Evolutionary conservation across 2,888 invertebrate species (phyloP), one percentile per base, ranked within the genome.

Genomic region (Sminthurinus aureus): DNA sequence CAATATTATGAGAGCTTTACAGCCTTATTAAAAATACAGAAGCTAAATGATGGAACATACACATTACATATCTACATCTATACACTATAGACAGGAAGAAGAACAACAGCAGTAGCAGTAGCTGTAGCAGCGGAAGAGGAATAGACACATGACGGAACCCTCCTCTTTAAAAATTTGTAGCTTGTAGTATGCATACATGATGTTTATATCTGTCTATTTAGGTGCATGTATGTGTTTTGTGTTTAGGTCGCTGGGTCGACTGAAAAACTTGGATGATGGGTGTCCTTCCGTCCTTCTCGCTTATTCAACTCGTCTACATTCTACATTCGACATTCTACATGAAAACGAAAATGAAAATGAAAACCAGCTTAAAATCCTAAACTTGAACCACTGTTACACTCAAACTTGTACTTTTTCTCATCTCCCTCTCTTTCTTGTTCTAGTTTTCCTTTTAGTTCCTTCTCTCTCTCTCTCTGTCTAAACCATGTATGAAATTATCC

Each of bases 61-160:
- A 38, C 38, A n/a, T 38, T 38, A 38, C 6, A 38, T 38, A n/a
- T n/a, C n/a, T n/a, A n/a, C n/a, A n/a, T n/a, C n/a, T 38, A 6
- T 38, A 38, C 38, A 38, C 3, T 38, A 6, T 38, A 38, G 3
- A 58, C 58, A 58, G 58, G 58, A 58, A 58, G 58, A 58, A 58
- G 38, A 38, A 38, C 3, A 38, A 38, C 38, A 38, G 6, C 38
- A 38, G 38, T 1, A 38, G 38, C 38, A 38, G 38, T 38, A 38
- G 38, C 69, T 69, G 1, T 18, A 22, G 24, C 24, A 71, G 71
- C 22, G 71, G 26, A 13, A 26, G 26, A 15, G 67, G 50, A 51
- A 20, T 20, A 26, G 78, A 79, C 83, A 83, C 74, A 66, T 79
- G 79, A 83, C 83, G 74, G 83, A 83, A 83, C 83, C 58, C 78